Conservation (phyloP, 2,113 vertebrate genomes). For the Rhinogobius similis region DNA sequence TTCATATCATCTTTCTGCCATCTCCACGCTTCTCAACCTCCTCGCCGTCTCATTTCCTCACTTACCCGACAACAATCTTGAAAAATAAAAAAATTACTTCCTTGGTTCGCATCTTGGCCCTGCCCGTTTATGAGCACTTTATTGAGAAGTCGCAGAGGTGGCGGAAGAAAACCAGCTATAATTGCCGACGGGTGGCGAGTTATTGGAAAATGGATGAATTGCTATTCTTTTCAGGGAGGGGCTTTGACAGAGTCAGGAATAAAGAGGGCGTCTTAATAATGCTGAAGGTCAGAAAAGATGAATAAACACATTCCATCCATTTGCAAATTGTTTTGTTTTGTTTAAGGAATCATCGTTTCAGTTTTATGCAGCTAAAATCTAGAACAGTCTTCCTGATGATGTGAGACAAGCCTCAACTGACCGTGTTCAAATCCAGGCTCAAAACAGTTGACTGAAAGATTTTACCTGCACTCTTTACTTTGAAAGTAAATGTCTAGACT, state of each 20-base stretch:
- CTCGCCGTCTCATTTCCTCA: slow-evolving; percentile 71
- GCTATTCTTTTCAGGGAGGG: slow-evolving; percentile 62
- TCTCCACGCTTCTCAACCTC: background rate
- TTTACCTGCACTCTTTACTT: too few species aligned
- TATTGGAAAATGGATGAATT: slow-evolving; percentile 79
- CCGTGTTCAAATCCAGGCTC: too few species aligned
- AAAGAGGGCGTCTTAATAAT: slow-evolving; percentile 69
- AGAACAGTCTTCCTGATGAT: too few species aligned
- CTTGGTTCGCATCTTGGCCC: slow-evolving; percentile 76
- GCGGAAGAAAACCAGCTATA: slow-evolving; percentile 71
- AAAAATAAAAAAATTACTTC: slow-evolving; percentile 72
- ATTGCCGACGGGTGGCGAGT: slow-evolving; percentile 72
- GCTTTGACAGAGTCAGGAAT: slow-evolving; percentile 61
- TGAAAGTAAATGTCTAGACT: too few species aligned
- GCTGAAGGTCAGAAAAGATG: slow-evolving; percentile 64
- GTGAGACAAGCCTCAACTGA: too few species aligned
- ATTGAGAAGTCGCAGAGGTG: slow-evolving; percentile 71
- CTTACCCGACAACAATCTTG: slow-evolving; percentile 67
- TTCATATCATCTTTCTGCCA: background rate
- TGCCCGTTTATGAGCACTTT: slow-evolving; percentile 75
- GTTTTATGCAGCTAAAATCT: too few species aligned
- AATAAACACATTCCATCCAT: slow-evolving; percentile 53
- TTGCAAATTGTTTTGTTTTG: slow-evolving; percentile 44
- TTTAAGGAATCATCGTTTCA: too few species aligned
- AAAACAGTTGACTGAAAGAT: too few species aligned